Conservation (phyloP, 1,140 invertebrate genomes). For the Lepidurus couesii region DNA sequence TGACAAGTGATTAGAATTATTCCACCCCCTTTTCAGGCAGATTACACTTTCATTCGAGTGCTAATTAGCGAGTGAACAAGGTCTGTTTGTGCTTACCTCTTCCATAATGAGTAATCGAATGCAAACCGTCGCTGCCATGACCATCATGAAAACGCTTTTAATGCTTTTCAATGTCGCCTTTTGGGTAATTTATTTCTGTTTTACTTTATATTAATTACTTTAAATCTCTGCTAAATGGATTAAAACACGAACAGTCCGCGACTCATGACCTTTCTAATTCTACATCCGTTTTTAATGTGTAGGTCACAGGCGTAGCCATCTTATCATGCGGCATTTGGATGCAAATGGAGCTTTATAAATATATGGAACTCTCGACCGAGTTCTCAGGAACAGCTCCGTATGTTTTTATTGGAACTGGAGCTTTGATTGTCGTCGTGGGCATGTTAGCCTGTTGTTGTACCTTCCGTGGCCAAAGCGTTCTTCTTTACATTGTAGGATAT, state of each 20-base stretch:
- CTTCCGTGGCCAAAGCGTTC: slow-evolving; percentile 66
- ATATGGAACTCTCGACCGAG: slow-evolving; percentile 61
- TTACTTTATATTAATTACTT: neutral
- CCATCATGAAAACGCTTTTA: slow-evolving; percentile 66
- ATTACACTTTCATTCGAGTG: neutral
- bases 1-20: neutral
- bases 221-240: no score
- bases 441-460: slow-evolving; percentile 76
- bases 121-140: slow-evolving; percentile 54
- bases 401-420: slow-evolving; percentile 65
- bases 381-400: slow-evolving; percentile 64
- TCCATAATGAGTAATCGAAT: neutral
- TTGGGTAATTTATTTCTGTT: slow-evolving; percentile 54
- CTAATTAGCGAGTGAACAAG: neutral
- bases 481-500: slow-evolving; percentile 65
- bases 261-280: neutral
- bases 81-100: neutral
- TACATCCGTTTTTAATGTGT: slow-evolving; percentile 36
- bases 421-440: slow-evolving; percentile 61
- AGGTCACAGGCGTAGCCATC: slow-evolving; percentile 62
- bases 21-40: slow-evolving; percentile 21
- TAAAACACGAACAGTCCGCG: no score
- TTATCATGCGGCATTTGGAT: slow-evolving; percentile 67
- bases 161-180: slow-evolving; percentile 72
- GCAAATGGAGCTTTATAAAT: slow-evolving; percentile 66